Evolutionary conservation across 2,888 invertebrate genomes (phyloP), one percentile per base, ranked within the genome.

Genomic region (Conistra vaccinii): DNA sequence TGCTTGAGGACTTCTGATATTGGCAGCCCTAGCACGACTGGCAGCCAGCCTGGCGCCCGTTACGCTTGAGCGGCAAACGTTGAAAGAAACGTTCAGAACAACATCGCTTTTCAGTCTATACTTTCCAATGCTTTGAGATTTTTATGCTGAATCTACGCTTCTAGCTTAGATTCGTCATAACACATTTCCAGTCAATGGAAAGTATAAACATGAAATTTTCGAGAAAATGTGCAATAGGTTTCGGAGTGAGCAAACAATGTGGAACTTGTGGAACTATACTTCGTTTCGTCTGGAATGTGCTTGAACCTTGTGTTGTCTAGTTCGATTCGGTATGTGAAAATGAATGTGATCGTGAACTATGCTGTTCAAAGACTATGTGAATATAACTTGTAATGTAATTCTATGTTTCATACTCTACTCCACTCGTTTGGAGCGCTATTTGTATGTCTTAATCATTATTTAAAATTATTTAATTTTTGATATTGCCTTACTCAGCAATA

Each of bases 1-100:
- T 97, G 79, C 87, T 94, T 3, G 97, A 96, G 87, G 95, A 96
- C 85, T 95, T 96, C 94, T 96, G 96, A 96, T 96, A 94, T 92
- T 94, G 93, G 95, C 95, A 93, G 82, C 92, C 92, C 75, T 93
- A 95, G 93, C 95, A 93, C 88, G 93, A 93, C 85, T 96, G 96
- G 96, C 93, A 91, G 91, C 96, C 96, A 75, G 90, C 91, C 70
- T 96, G 95, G 95, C 93, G 96, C 80, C 94, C 96, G n/a, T 78
- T 96, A 80, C 90, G 91, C 48, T 82, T 93, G 78, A 91, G 90
- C 85, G 80, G 87, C 86, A 90, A 81, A 83, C 85, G 85, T 74
- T 77, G 71, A 81, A 75, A 51, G 26, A 60, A 51, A 20, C 7
- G 32, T 76, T 81, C 57, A 61, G 70, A 10, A n/a, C 65, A 78